Percentiles rank a stretch among this genome's conserved stretches.
These are phyloP conservation scores for Indri indri DNA, from an alignment of 2,113 vertebrate species.

Conservation along the genomic window DNA sequence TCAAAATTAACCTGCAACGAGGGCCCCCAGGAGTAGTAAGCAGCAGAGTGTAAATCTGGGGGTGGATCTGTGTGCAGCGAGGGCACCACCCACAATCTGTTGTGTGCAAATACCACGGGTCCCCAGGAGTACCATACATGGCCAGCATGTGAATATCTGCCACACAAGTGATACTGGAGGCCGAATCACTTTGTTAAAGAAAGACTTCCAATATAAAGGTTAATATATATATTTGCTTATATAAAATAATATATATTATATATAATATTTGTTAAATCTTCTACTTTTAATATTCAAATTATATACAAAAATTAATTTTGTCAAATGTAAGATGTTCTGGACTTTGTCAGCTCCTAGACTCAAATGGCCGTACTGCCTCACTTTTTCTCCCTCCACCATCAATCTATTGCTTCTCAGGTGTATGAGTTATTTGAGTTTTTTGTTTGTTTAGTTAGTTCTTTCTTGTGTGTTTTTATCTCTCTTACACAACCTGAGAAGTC, in stretches of 20 bases:
- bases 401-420: neutral
- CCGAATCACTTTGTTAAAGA: neutral
- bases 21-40: neutral
- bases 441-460: neutral
- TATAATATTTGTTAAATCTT: neutral
- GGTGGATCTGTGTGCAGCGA: neutral
- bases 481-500: neutral
- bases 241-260: neutral
- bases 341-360: neutral
- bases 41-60: neutral
- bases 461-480: neutral
- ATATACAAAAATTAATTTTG: neutral
- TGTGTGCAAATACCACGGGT: neutral
- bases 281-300: neutral
- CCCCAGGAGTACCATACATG: neutral
- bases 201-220: neutral
- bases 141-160: neutral
- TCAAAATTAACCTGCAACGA: neutral
- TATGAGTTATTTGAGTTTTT: neutral
- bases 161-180: neutral
- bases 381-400: neutral
- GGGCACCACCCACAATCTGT: neutral
- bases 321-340: neutral
- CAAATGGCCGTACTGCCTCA: neutral
- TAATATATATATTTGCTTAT: neutral